Evolutionary conservation across 2,797 vertebrate genomes (phyloP), one percentile per base, ranked within the genome.

Genomic region (Ambastaia sidthimunki): DNA sequence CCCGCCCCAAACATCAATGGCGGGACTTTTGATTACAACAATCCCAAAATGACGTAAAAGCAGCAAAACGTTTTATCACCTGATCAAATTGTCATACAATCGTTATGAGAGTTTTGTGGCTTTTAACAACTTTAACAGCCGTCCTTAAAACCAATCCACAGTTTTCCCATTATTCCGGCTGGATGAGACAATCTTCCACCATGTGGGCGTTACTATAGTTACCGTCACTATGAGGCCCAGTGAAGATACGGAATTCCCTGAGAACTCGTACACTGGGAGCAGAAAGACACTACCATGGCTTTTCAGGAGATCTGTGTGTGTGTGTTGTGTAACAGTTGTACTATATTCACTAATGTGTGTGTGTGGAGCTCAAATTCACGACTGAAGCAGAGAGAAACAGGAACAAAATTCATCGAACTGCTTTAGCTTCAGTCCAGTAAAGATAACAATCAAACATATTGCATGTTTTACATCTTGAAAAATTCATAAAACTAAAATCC

Each of bases 241-340:
- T 91, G 86, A 87, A 89, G 89, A n/a, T n/a, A n/a, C 90, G 87
- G 90, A 89, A 91, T 90, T 94, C 92, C 93, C 93, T 94, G 94
- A 95, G 93, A 92, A 89, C 91, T 85, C 90, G 86, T 88, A 87
- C 80, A 92, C 90, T 85, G n/a, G n/a, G 89, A 84, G 80, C 88
- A 88, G 88, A 86, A 80, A 80, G 80, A 84, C 31, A 60, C 84
- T 82, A 86, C 50, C 80, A 87, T 83, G 81, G 78, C 84, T 81
- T 86, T 83, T 75, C 5, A 89, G 69, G 92, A 91, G 89, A 88
- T 91, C 89, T 92, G 37, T 28, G 70, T 80, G 54, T 57, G 73
- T 80, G 65, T 41, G 41, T 19, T 9, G 3, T 77, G 77, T 60
- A 7, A 55, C 80, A 80, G 86, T 78, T 84, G n/a, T n/a, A n/a